Conservation (phyloP, 2,113 vertebrate species). For the Vombatus ursinus region DNA sequence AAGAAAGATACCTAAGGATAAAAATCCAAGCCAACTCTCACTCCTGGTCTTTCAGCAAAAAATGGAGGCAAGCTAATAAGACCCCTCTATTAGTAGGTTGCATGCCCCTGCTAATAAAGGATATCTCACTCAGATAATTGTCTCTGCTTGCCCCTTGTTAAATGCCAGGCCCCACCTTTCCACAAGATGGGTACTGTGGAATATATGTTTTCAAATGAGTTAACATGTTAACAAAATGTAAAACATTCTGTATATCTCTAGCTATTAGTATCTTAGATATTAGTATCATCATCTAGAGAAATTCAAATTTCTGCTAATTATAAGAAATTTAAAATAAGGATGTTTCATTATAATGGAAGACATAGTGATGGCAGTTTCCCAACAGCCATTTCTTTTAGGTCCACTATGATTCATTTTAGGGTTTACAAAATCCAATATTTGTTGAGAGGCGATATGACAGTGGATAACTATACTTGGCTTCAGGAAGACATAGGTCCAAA, state of each 20-base stretch:
- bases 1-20: no score
- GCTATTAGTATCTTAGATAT: not conserved
- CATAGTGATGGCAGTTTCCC: not conserved
- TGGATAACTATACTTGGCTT: not conserved
- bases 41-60: no score
- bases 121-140: no score
- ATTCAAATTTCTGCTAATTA: not conserved
- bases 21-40: no score
- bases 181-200: not conserved
- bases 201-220: not conserved
- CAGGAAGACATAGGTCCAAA: not conserved
- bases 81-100: no score
- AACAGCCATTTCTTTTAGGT: not conserved
- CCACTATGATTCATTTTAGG: not conserved
- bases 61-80: no score
- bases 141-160: no score
- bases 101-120: no score
- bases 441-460: not conserved
- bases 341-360: not conserved
- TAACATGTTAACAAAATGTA: not conserved
- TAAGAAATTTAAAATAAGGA: not conserved
- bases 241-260: not conserved
- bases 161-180: not conserved
- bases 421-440: not conserved
- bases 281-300: not conserved